Base-by-base conservation (phyloP, 2,888 invertebrate species). In the Exocentrus adspersus region DNA sequence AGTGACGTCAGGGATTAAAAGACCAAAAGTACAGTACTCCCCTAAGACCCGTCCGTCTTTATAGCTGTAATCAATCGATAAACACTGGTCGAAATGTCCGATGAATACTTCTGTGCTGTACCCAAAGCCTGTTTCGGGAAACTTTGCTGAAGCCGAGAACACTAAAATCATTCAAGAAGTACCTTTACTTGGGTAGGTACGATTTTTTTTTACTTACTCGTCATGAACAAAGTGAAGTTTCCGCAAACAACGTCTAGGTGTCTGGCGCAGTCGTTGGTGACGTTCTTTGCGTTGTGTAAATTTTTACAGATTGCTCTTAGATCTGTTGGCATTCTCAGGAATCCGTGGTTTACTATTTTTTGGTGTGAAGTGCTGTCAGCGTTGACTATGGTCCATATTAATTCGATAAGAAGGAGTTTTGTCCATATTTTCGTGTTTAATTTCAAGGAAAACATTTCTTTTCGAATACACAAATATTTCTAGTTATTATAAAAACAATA, bases 11-110 rank as follows among this genome's bases (percentile, higher is more conserved):
- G 73, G 71, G 16, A 73, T 19, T 2, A 63, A 1, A 10, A 68
- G 56, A 16, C 73, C 72, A 24, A 43, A 50, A 2, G 57, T 6
- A 46, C 75, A 74, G 51, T 66, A 65, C 62, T 73, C 71, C 57
- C 75, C 75, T 19, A 67, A 54, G 30, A 73, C 68, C 24, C 64
- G 61, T 17, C 60, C 68, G 16, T 43, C 52, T 10, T 46, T 46
- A 51, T 60, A 61, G 9, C 28, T 50, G 16, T 65, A 54, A 14
- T 72, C 66, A 5, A 74, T 52, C 3, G 60, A 42, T 6, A 76
- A 21, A 46, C 77, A 77, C 67, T 77, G 71, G 12, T 75, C 73
- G 50, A 70, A 77, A 52, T 71, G 69, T 17, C 76, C 77, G 24
- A 62, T 67, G 52, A 75, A 73, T 0, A 32, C 14, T 16, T 65